A percentile compares a stretch with the other conserved stretches of the same genome.
These are phyloP conservation scores for Meteorus sp. DNA, from an alignment of 1,140 invertebrate genomes.

Conservation along the genomic window DNA sequence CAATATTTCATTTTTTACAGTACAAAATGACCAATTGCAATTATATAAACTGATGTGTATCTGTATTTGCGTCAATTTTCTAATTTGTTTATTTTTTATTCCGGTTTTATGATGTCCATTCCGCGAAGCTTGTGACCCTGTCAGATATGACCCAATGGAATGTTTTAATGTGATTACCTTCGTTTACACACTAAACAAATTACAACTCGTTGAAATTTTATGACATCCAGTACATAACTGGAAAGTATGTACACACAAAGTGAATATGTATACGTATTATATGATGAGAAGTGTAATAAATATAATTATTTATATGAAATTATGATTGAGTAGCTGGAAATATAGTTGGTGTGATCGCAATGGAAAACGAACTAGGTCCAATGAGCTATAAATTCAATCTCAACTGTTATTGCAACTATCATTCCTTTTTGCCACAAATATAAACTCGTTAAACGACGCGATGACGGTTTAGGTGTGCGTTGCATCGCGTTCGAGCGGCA, in stretches of 20 bases:
- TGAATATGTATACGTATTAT: no score
- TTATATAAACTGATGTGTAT: no score
- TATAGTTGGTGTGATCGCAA: no score
- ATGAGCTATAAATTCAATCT: not conserved
- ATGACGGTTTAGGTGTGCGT: conserved; percentile 20
- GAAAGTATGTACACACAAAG: no score
- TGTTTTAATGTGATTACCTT: not conserved
- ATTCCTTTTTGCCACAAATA: not conserved
- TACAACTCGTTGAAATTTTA: no score
- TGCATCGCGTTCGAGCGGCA: conserved; percentile 28
- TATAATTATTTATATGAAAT: no score
- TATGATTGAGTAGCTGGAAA: not conserved
- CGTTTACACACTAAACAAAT: no score
- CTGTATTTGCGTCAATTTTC: not conserved
- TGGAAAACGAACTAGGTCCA: not conserved
- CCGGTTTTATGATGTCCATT: not conserved
- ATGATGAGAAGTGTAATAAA: no score
- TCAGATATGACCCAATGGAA: not conserved
- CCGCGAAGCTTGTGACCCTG: not conserved
- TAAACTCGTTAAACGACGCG: conserved; percentile 17
- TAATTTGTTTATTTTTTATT: not conserved
- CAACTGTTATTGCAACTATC: not conserved
- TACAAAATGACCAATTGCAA: no score
- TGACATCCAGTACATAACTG: not conserved
- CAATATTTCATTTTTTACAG: not conserved